These are phyloP conservation scores for Cryptocephalus moraei DNA, from an alignment of 2,888 invertebrate genomes.

Conservation along the genomic window DNA sequence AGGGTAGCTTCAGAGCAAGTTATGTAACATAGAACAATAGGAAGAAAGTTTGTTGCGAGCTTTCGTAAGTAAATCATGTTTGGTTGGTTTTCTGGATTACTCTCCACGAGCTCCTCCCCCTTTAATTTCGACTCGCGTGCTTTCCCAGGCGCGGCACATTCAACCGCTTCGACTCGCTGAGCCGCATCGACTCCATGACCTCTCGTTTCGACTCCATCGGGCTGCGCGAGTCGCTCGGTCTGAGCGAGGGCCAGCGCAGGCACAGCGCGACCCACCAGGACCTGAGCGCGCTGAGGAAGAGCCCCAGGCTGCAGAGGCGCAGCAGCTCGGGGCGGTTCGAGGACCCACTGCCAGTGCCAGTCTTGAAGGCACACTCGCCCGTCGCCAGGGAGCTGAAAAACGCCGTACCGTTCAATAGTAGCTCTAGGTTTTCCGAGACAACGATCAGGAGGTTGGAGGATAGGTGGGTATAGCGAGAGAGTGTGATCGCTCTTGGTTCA, in stretches of 20 bases:
- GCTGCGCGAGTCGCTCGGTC: constrained; percentile 2
- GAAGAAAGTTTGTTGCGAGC: no score
- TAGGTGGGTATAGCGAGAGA: constrained; percentile 41
- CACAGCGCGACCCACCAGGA: constrained; percentile 48
- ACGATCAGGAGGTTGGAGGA: constrained; percentile 36
- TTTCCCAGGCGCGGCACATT: constrained; percentile 18
- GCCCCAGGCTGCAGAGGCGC: constrained; percentile 43
- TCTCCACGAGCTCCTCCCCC: no score
- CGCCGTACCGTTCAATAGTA: constrained; percentile 33
- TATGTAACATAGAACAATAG: no score
- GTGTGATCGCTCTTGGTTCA: no score
- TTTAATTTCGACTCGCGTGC: no score
- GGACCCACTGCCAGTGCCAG: constrained; percentile 50
- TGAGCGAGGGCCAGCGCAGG: constrained; percentile 37
- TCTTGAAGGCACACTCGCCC: constrained; percentile 44
- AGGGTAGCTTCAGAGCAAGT: no score
- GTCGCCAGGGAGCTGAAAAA: constrained; percentile 37
- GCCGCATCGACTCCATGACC: constrained; percentile 41
- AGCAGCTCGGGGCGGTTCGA: constrained; percentile 45
- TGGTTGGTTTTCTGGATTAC: no score
- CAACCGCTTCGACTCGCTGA: constrained; percentile 37
- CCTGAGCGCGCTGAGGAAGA: constrained; percentile 40
- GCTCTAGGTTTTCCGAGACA: constrained; percentile 25
- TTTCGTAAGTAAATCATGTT: no score
- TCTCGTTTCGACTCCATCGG: constrained; percentile 42